These are phyloP conservation scores for Sarcophaga carnaria DNA, from an alignment of 2,888 invertebrate species.

Conservation along the genomic window DNA sequence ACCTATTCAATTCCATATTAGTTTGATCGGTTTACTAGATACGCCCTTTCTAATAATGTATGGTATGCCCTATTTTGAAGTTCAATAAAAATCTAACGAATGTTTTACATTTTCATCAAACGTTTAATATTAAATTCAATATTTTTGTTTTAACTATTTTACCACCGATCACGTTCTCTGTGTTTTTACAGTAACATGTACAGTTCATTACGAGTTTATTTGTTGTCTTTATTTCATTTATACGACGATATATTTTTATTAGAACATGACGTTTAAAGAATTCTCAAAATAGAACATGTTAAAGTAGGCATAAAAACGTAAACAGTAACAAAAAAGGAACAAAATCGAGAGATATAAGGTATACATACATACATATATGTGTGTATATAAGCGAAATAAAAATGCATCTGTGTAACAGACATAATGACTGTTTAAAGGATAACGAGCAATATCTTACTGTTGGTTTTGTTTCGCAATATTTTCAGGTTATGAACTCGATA, in stretches of 20 bases:
- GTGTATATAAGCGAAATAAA: neutral
- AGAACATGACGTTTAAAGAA: conserved; percentile 10
- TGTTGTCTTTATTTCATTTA: conserved; percentile 41
- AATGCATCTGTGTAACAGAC: too few species aligned
- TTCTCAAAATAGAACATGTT: neutral
- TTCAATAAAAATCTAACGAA: neutral
- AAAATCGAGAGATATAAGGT: neutral
- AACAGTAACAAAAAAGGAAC: conserved; percentile 4
- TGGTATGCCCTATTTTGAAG: too few species aligned
- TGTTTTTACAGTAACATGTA: conserved; percentile 19
- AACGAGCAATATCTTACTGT: too few species aligned
- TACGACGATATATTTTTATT: conserved; percentile 14
- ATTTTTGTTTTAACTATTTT: neutral
- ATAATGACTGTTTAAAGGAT: too few species aligned
- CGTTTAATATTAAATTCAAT: neutral
- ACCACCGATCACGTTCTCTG: conserved; percentile 20
- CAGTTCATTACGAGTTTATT: conserved; percentile 3
- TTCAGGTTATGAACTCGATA: too few species aligned
- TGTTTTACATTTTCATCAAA: neutral
- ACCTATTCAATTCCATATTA: too few species aligned
- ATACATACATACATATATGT: neutral
- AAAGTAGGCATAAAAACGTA: neutral
- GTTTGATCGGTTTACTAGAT: too few species aligned
- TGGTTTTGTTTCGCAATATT: too few species aligned
- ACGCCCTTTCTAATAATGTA: too few species aligned